Percentiles rank a stretch among this genome's conserved stretches.
Conservation (phyloP, 2,888 invertebrate species). For the Conomelus anceps region DNA sequence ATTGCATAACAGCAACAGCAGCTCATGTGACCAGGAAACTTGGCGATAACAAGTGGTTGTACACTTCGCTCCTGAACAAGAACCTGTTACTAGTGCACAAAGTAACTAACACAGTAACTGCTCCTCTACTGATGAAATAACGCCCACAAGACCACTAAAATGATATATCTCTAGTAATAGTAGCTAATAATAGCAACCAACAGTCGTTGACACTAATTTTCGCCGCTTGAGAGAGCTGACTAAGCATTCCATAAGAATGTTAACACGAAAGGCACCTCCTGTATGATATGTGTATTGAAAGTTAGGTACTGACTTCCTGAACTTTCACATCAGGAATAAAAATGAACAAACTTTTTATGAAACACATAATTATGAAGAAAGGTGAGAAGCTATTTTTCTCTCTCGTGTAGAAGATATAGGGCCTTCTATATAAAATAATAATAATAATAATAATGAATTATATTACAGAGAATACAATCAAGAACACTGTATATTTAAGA, state of each 20-base stretch:
- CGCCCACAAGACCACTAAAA: neutral
- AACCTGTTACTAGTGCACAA: neutral
- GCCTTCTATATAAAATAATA: too few relatives aligned
- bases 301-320: neutral
- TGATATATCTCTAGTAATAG: neutral
- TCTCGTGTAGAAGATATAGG: too few relatives aligned
- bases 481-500: too few relatives aligned
- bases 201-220: neutral
- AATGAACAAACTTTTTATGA: neutral
- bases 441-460: too few relatives aligned
- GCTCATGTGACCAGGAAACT: neutral
- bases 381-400: too few relatives aligned
- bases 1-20: neutral
- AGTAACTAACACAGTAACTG: neutral
- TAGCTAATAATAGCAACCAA: neutral
- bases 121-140: neutral
- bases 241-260: neutral
- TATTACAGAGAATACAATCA: too few relatives aligned
- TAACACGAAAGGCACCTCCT: neutral
- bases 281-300: neutral
- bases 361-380: neutral
- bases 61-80: neutral
- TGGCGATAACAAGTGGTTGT: neutral
- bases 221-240: neutral
- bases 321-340: neutral